Conservation (phyloP, 2,113 vertebrate species). For the Boleophthalmus pectinirostris region DNA sequence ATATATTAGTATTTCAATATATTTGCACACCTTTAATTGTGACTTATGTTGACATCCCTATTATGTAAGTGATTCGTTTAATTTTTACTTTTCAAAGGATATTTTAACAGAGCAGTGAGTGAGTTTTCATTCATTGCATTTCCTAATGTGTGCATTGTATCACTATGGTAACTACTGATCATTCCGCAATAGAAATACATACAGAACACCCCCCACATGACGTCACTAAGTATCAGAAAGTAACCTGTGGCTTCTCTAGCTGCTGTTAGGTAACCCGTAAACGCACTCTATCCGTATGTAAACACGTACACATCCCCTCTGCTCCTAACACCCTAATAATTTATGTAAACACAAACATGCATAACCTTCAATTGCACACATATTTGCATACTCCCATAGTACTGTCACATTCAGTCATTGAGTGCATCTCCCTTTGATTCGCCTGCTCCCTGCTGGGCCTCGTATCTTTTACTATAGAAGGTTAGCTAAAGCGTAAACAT, state of each 20-base stretch:
- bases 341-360: slow-evolving; percentile 37
- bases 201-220: no score
- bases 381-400: slow-evolving; percentile 26
- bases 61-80: no score
- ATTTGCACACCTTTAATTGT: no score
- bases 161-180: no score
- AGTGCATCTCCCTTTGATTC: slow-evolving; percentile 24
- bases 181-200: no score
- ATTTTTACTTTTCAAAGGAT: no score
- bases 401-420: slow-evolving; percentile 63
- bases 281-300: slow-evolving; percentile 10
- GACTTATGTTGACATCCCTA: no score
- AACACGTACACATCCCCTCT: slow-evolving; percentile 10
- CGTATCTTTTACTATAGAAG: slow-evolving; percentile 51
- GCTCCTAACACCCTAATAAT: slow-evolving; percentile 6
- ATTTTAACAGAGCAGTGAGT: no score
- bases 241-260: not conserved
- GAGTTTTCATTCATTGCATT: no score
- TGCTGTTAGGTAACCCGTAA: not conserved
- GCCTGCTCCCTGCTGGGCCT: slow-evolving; percentile 42
- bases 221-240: not conserved
- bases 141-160: no score
- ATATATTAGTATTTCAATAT: no score
- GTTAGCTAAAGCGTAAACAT: slow-evolving; percentile 7
- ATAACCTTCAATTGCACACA: slow-evolving; percentile 43